These are phyloP conservation scores for Dicerorhinus sumatrensis DNA, from an alignment of 2,113 vertebrate genomes.

Conservation along the genomic window DNA sequence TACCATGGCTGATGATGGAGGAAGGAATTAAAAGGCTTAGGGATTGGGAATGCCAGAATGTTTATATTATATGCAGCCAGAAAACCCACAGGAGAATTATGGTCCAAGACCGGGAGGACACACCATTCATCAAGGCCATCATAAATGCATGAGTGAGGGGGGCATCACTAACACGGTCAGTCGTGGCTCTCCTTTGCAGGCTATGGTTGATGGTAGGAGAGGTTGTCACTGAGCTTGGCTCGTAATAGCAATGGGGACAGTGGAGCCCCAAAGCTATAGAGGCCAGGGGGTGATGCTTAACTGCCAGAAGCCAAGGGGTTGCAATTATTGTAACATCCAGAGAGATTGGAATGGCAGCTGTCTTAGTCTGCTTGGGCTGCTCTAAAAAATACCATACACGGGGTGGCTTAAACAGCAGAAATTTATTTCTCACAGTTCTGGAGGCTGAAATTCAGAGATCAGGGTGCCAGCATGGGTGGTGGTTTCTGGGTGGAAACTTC, in stretches of 20 bases:
- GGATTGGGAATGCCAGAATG: neutral
- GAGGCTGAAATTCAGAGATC: neutral
- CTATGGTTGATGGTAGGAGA: neutral
- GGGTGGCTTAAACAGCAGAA: neutral
- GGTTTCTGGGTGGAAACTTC: neutral
- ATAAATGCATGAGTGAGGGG: neutral
- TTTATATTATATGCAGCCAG: neutral
- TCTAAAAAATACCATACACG: neutral
- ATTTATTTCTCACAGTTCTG: neutral
- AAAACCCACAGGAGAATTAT: neutral
- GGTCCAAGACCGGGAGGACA: neutral
- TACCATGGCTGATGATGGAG: neutral
- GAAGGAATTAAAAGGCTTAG: neutral
- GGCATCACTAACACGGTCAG: neutral
- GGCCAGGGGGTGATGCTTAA: neutral
- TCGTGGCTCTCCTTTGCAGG: neutral
- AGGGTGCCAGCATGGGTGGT: neutral
- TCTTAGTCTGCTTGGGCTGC: neutral
- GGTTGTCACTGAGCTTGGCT: neutral
- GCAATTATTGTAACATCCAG: neutral
- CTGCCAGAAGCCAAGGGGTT: neutral
- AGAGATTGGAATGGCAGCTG: neutral
- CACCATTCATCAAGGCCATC: neutral
- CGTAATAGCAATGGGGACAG: neutral
- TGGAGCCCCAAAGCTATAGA: neutral